Evolutionary conservation across 1,140 invertebrate species (phyloP), one percentile per base, ranked within the genome.

Genomic region (Hestina assimilis): DNA sequence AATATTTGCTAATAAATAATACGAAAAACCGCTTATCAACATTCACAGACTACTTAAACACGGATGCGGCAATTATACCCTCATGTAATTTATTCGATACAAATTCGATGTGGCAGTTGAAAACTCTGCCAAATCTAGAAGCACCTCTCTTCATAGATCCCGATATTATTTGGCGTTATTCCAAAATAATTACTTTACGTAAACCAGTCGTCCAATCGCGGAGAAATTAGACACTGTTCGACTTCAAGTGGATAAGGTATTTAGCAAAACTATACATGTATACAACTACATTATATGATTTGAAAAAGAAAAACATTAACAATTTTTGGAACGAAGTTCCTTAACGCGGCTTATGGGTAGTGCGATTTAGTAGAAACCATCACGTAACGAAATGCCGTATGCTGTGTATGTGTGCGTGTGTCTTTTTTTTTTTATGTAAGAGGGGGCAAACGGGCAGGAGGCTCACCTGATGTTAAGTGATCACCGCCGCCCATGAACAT

Each of bases 131-230:
- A 61, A 61, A 54, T 55, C 46, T 46, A 52, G 33, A 46, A 55
- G 51, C 59, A 61, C 59, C 59, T 61, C 52, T 61, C 40, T 28
- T 50, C 71, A 63, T 62, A 66, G 61, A 69, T 61, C 63, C 58
- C 64, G 64, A 72, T 79, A 69, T 77, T 79, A 75, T 81, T 79
- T 81, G 78, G 78, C 77, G 58, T 57, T n/a, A 66, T 48, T 73
- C 75, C 77, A 80, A 76, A 75, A 78, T 80, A 78, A 80, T 80
- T 80, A 80, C 77, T 80, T 62, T 73, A 80, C 75, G 58, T 79
- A 78, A 79, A 76, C 67, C 67, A 64, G 64, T 59, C 62, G 55
- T 56, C 50, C 57, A 59, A 52, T 62, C 59, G 54, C 50, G 54
- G 17, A 43, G 38, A 50, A 57, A 57, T 57, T 41, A 52, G 50